Conservation (phyloP, 2,797 vertebrate genomes). For the Philypnodon macrostomus region DNA sequence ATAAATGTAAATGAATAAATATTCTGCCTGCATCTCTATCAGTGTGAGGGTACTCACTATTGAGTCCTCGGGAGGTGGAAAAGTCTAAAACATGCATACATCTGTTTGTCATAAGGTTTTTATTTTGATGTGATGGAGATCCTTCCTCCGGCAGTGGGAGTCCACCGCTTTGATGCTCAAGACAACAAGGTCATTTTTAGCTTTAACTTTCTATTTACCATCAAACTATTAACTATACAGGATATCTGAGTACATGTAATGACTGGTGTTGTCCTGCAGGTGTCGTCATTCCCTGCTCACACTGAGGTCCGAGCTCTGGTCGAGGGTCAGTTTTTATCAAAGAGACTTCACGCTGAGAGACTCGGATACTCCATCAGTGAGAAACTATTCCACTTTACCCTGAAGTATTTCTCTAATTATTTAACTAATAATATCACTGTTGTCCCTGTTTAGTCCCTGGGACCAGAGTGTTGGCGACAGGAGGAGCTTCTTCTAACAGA, state of each 20-base stretch:
- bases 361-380: slow-evolving; percentile 90
- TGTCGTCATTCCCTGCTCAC: slow-evolving; percentile 73
- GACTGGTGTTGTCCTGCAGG: slow-evolving; percentile 63
- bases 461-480: slow-evolving; percentile 89
- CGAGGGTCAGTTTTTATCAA: slow-evolving; percentile 94
- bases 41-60: no score
- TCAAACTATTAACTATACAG: no score
- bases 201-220: no score
- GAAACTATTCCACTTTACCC: no score
- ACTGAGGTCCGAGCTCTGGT: slow-evolving; percentile 88
- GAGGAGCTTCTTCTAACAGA: slow-evolving; percentile 87
- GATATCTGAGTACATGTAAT: no score
- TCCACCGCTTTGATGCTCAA: slow-evolving; percentile 80
- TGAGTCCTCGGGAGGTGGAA: no score
- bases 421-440: no score
- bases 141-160: slow-evolving; percentile 82
- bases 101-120: no score
- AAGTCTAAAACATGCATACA: no score
- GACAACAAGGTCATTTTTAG: slow-evolving; percentile 62
- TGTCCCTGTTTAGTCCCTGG: slow-evolving; percentile 84
- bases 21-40: no score
- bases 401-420: no score
- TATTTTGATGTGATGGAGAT: slow-evolving; percentile 95
- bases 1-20: no score
- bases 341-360: slow-evolving; percentile 87